Base-by-base conservation (phyloP, 2,888 invertebrate genomes). In the Sminthurinus aureus region DNA sequence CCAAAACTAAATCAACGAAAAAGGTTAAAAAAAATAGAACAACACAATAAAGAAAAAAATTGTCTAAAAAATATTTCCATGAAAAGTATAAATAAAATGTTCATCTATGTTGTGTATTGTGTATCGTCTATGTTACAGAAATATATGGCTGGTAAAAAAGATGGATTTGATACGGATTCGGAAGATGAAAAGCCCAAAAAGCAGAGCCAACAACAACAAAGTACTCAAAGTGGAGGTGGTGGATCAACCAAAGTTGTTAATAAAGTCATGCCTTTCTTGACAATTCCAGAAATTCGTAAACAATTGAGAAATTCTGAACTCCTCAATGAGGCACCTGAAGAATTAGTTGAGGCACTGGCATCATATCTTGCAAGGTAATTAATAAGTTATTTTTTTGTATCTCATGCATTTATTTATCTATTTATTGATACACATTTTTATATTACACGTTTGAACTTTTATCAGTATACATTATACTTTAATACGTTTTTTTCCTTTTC, bases 1-100 rank as follows among this genome's bases (percentile, higher is more conserved):
- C 97, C 0, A 98, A 97, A 92, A 98, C 96, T 0, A 98, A 96
- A 90, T 95, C 97, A 1, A 95, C 95, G 0, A 98, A 98, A 90
- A 98, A 97, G 91, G 92, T 92, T 6, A 22, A 18, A 50, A 22
- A 38, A 38, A 38, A 38, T 6, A 38, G 3, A 11, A 15, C n/a
- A 69, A 71, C 20, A 71, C 20, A n/a, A 3, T 26, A 38, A 26
- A 74, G 50, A 74, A 38, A 74, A 26, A 18, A 26, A 24, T 74
- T 20, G n/a, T 71, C 3, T 71, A 71, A 22, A 1, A 64, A 52
- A 8, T 78, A 58, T 78, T 52, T 75, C 4, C n/a, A 24, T 75
- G 50, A 50, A 22, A 71, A 71, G 12, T 3, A 22, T 11, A 78
- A 78, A 52, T 52, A 58, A 78, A 9, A 69, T 22, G 15, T 20